Evolutionary conservation across 2,797 vertebrate genomes (phyloP).

Genomic region (Echiichthys vipera): DNA sequence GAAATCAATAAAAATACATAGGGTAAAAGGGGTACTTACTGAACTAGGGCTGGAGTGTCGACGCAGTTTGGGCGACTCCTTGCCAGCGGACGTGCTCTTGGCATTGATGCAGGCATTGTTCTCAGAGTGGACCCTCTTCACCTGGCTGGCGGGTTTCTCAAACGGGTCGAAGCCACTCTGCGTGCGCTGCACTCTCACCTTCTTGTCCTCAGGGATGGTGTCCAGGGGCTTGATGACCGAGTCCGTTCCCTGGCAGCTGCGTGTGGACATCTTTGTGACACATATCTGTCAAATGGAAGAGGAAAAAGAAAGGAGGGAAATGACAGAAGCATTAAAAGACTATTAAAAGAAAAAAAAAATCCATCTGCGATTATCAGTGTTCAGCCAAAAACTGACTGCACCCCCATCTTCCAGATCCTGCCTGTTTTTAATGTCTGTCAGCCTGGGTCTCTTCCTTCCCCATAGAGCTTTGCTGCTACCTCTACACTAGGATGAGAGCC

Average conservation of each 20-base stretch:
- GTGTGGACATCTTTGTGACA: constrained; percentile 99
- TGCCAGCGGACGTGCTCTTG: constrained; percentile 89
- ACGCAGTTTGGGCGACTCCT: constrained; percentile 92
- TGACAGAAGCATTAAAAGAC: constrained; percentile 24
- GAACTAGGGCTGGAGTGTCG: constrained; percentile 96
- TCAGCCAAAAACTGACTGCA: constrained; percentile 49
- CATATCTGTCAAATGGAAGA: constrained; percentile 90
- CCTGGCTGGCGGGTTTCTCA: constrained; percentile 94
- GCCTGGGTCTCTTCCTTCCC: constrained; percentile 48
- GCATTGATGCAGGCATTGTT: constrained; percentile 97
- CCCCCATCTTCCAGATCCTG: constrained; percentile 42
- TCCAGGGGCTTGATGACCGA: constrained; percentile 96
- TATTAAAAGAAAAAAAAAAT: constrained; percentile 23
- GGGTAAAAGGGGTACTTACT: constrained; percentile 82
- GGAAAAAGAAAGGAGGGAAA: background rate
- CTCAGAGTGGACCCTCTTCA: constrained; percentile 97
- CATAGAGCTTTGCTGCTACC: constrained; percentile 44
- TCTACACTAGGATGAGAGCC: constrained; percentile 51
- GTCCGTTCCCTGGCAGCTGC: constrained; percentile 96
- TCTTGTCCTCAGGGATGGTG: constrained; percentile 97
- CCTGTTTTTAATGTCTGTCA: constrained; percentile 55
- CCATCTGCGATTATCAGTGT: constrained; percentile 60
- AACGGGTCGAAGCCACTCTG: constrained; percentile 96
- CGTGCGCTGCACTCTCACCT: constrained; percentile 95
- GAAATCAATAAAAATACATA: background rate